phyloP scores from a whole-genome alignment of 2,113 vertebrate genomes.

The Hydrochoerus hydrochaeris region DNA sequence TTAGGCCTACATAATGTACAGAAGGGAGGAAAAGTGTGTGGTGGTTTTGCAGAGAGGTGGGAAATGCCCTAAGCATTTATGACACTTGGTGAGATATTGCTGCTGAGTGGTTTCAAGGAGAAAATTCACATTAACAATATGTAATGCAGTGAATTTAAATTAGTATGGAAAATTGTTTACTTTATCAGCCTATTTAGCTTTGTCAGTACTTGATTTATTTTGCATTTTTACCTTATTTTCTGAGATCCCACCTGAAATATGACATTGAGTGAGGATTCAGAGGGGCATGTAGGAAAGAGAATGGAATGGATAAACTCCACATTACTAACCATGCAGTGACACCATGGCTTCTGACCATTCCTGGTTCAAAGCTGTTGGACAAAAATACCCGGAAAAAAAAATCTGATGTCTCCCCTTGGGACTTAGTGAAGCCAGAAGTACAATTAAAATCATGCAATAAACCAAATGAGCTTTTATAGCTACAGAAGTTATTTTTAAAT shows the following conservation, averaged over 20 bases:
- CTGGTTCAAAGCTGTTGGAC: not conserved
- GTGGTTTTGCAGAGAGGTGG: slow-evolving; percentile 32
- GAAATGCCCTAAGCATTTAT: slow-evolving; percentile 57
- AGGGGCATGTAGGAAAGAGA: not conserved
- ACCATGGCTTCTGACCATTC: not conserved
- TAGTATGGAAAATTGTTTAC: slow-evolving; percentile 11
- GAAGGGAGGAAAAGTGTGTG: not conserved
- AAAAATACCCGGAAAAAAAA: not conserved
- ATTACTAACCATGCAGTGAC: not conserved
- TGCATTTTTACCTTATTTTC: slow-evolving; percentile 10
- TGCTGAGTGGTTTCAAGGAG: slow-evolving; percentile 33
- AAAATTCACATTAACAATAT: slow-evolving; percentile 54
- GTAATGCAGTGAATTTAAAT: slow-evolving; percentile 50
- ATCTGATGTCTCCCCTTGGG: not conserved
- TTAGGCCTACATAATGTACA: slow-evolving; percentile 6
- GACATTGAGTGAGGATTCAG: not conserved
- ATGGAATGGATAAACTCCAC: not conserved
- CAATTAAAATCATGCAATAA: slow-evolving; percentile 43
- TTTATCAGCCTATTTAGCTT: slow-evolving; percentile 23
- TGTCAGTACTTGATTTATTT: not conserved
- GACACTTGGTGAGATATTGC: slow-evolving; percentile 49
- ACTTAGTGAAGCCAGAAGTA: not conserved
- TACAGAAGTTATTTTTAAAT: slow-evolving; percentile 64
- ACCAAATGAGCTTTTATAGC: slow-evolving; percentile 42
- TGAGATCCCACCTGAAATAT: not conserved